phyloP scores from a whole-genome alignment of 1,140 invertebrate genomes.

The Fopius arisanus region DNA sequence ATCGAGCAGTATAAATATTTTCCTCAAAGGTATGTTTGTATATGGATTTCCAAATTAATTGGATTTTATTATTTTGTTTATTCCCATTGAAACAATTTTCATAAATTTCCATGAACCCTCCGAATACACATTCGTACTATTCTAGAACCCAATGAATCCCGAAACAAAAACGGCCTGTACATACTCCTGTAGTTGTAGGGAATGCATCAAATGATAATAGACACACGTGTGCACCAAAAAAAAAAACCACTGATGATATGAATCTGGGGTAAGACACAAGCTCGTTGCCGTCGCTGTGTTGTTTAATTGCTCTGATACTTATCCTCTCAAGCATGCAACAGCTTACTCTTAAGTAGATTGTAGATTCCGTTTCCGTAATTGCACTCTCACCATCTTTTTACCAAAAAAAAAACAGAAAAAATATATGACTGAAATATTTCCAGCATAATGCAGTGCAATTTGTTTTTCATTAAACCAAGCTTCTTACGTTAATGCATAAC shows the following conservation, averaged over 20 bases:
- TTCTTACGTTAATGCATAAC: background rate
- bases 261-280: constrained; percentile 4
- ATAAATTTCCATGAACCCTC: constrained; percentile 11
- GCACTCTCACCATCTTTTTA: background rate
- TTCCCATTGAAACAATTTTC: background rate
- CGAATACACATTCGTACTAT: background rate
- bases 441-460: background rate
- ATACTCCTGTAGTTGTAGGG: background rate
- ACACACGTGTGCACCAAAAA: background rate
- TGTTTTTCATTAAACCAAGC: background rate
- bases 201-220: background rate
- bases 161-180: background rate
- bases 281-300: background rate
- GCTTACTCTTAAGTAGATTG: background rate
- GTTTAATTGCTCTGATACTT: constrained; percentile 7
- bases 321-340: background rate
- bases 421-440: background rate
- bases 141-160: background rate
- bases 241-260: background rate
- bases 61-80: background rate
- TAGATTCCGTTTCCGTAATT: background rate
- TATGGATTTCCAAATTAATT: background rate
- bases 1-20: background rate
- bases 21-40: background rate
- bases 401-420: background rate